Percentiles rank a stretch among this genome's conserved stretches.
These are phyloP conservation scores for Sthenelais limicola DNA, from an alignment of 2,888 invertebrate species.

Conservation along the genomic window DNA sequence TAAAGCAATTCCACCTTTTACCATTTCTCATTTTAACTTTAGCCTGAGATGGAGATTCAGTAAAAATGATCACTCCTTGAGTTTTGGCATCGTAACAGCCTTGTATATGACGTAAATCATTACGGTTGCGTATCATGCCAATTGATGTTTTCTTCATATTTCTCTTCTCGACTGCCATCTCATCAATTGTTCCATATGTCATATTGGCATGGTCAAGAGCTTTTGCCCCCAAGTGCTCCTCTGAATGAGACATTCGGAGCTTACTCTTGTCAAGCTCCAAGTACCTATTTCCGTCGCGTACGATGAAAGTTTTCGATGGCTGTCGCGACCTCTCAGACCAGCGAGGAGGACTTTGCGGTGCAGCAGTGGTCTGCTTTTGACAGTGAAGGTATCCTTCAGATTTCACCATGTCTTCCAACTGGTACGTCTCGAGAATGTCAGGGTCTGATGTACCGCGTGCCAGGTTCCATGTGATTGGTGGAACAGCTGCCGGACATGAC, in stretches of 20 bases:
- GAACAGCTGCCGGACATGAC: constrained; percentile 1
- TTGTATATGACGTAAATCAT: no score
- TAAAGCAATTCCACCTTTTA: no score
- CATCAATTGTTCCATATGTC: no score
- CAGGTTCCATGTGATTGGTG: background rate
- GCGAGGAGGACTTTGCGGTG: constrained; percentile 7
- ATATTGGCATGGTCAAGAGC: no score
- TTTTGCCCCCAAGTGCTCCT: constrained; percentile 23
- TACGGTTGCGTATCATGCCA: no score
- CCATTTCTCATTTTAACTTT: no score
- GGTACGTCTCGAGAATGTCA: background rate
- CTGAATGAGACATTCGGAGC: constrained; percentile 10
- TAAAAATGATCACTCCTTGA: no score
- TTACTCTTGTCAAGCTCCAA: background rate
- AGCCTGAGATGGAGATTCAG: no score
- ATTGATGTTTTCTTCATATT: no score
- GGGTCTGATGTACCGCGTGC: background rate
- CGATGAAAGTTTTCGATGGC: constrained; percentile 7
- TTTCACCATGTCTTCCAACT: background rate
- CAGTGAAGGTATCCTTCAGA: background rate
- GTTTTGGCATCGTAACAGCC: no score
- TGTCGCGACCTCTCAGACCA: constrained; percentile 15
- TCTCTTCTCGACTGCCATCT: no score
- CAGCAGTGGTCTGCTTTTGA: background rate
- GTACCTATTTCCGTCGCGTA: constrained; percentile 2